Evolutionary conservation across 2,797 vertebrate genomes (phyloP).

Genomic region (Pangasius larnaudii): DNA sequence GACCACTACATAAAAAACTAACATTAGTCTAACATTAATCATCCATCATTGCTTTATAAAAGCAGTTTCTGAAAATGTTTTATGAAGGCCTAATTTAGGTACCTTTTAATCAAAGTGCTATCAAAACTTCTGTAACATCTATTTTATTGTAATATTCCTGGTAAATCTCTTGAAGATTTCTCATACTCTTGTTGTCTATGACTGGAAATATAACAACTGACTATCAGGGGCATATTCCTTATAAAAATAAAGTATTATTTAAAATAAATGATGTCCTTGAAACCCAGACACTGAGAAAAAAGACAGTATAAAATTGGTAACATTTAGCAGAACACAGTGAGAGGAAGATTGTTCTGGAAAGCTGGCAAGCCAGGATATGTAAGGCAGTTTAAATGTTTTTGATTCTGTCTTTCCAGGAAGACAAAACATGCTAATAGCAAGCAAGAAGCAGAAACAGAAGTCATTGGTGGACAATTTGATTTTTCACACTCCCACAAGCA

Average conservation of each 20-base stretch:
- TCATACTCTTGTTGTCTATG: not conserved
- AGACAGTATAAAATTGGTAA: not conserved
- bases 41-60: not conserved
- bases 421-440: constrained; percentile 1
- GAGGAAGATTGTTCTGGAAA: not conserved
- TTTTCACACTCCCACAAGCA: constrained; percentile 21
- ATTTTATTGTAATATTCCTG: not conserved
- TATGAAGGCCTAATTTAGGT: not conserved
- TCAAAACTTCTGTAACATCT: not conserved
- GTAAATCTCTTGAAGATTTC: not conserved
- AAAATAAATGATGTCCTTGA: constrained; percentile 4
- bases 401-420: constrained; percentile 16
- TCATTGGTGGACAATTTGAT: not conserved
- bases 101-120: not conserved
- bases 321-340: not conserved
- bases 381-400: not conserved
- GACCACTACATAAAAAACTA: not conserved
- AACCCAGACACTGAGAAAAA: not conserved
- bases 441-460: constrained; percentile 1
- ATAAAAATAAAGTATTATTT: not conserved
- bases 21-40: not conserved
- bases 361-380: not conserved
- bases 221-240: not conserved
- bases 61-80: not conserved
- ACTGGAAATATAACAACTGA: not conserved